Evolutionary conservation across 2,888 invertebrate genomes (phyloP), one percentile per base, ranked within the genome.

Genomic region (Achlya flavicornis): DNA sequence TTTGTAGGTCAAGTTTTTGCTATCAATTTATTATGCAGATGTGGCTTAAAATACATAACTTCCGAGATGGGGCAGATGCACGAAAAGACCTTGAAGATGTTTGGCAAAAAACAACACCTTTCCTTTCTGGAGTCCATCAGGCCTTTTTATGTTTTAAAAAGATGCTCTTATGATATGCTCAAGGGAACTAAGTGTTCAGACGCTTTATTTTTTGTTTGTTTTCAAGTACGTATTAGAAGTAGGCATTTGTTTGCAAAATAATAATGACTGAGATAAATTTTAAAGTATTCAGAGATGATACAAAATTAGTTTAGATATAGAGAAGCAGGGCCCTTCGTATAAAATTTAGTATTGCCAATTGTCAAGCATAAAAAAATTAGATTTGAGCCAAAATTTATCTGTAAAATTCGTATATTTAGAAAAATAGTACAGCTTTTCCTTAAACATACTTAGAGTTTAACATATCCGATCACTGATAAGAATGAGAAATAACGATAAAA

Each of bases 1-100:
- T 89, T 89, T 88, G 85, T 92, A 91, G 93, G 93, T 93, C 92
- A 92, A 86, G 76, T 93, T 93, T 93, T 93, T 93, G 89, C 89
- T 89, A 90, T 88, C 83, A 88, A 87, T 90, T 87, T 87, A 86
- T 85, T 92, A 93, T 93, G 93, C 92, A 93, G 92, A 93, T 93
- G 93, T 83, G 81, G 76, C 87, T 86, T 83, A 89, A 90, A 89
- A 87, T 85, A 85, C 71, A 81, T 82, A 59, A 59, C 59, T 87
- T 87, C 84, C 84, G 84, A 89, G 84, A 80, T 82, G 69, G 66
- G 86, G 92, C 93, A 93, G 93, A 92, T 93, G 93, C 80, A 86
- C 75, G 75, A 74, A 83, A 84, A 77, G 84, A 84, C 89, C 91
- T 92, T 90, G 91, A 89, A 91, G 89, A 88, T 86, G 85, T 88